Evolutionary conservation across 2,888 invertebrate genomes (phyloP), one percentile per base, ranked within the genome.

Genomic region (Apamea sordens): DNA sequence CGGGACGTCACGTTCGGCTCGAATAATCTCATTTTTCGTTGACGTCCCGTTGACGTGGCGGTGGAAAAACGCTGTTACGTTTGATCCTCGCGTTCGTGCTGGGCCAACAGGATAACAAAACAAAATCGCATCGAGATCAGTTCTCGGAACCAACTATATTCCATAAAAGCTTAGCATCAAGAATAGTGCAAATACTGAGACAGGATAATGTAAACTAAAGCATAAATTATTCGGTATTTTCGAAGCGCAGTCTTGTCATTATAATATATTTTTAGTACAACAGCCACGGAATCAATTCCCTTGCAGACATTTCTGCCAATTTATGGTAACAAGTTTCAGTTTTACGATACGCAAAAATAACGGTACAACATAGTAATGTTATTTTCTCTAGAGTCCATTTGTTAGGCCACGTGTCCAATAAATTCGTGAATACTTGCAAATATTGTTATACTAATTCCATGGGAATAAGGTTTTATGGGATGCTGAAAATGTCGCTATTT

Each of bases 321-420:
- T 93, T 94, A 93, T 92, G 92, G 91, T 93, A 92, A 93, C 93
- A 91, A 92, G 91, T 91, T 92, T 91, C 88, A 90, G 90, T 90
- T 94, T 94, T 93, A 93, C 92, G 93, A 92, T 92, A 90, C 83
- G 86, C 82, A 86, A 91, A 90, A 91, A 90, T 90, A 91, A 88
- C 84, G 80, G 76, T n/a, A 47, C 44, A 28, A 61, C 11, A 53
- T 36, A 63, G 61, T 84, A 79, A 88, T 84, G 84, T 76, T 87
- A 78, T 79, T 85, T 83, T 80, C 84, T n/a, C 50, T 70, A 4
- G 50, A 68, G 69, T 71, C 67, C 28, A 77, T 63, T 73, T 18
- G 53, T 77, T 73, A 10, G 32, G 32, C 63, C 63, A 73, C 6
- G 70, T 59, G 68, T 72, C 67, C 59, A 81, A 82, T 85, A 77